phyloP scores from a whole-genome alignment of 1,140 invertebrate genomes.

The Matsumurasca onukii region DNA sequence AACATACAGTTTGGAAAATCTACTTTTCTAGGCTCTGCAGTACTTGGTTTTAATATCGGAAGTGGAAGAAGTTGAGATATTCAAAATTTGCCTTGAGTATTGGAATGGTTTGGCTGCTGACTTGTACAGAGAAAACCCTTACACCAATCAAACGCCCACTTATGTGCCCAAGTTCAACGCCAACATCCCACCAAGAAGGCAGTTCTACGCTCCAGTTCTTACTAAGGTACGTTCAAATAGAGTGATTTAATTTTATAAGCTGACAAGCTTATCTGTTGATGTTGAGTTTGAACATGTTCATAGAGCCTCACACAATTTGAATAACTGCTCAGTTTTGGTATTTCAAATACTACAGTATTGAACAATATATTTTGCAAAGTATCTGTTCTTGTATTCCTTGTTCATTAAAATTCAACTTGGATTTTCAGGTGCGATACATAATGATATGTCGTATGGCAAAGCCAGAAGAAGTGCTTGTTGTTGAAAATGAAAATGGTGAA shows the following conservation, averaged over 20 bases:
- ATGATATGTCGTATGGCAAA: conserved; percentile 99
- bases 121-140: conserved; percentile 80
- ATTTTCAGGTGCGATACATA: conserved; percentile 85
- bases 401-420: too few relatives aligned
- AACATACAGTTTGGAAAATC: neutral
- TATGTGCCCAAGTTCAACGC: conserved; percentile 29
- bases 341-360: too few relatives aligned
- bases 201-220: conserved; percentile 77
- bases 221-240: conserved; percentile 70
- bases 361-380: too few relatives aligned
- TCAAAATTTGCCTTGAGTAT: conserved; percentile 99
- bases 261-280: too few relatives aligned
- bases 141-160: conserved; percentile 37
- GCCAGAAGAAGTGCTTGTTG: conserved; percentile 99
- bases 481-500: conserved; percentile 99
- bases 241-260: too few relatives aligned
- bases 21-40: conserved; percentile 71
- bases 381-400: too few relatives aligned
- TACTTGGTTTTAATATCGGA: conserved; percentile 97
- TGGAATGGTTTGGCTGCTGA: conserved; percentile 94
- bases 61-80: conserved; percentile 99
- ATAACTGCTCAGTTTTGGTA: too few relatives aligned
- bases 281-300: too few relatives aligned
- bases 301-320: too few relatives aligned
- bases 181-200: conserved; percentile 49